phyloP scores from a whole-genome alignment of 2,113 vertebrate genomes.

The Urocitellus parryii region DNA sequence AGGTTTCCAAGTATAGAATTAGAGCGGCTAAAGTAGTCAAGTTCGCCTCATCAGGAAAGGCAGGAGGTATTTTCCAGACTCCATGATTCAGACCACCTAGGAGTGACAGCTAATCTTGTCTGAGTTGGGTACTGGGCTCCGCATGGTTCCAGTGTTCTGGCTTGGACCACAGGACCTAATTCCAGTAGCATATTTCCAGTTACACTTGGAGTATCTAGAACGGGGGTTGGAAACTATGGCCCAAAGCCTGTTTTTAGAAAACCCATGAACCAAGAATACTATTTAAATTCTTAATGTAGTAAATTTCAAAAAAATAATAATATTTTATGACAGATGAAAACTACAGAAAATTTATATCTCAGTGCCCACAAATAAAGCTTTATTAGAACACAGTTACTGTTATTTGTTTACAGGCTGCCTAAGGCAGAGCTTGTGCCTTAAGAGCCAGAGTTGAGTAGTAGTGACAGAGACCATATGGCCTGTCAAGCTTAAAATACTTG shows the following conservation, averaged over 20 bases:
- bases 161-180: background rate
- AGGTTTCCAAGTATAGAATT: conserved; percentile 64
- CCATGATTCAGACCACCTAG: too few relatives aligned
- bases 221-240: background rate
- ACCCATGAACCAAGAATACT: too few relatives aligned
- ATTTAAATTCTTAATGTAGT: background rate
- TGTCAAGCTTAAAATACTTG: background rate
- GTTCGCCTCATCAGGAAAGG: background rate
- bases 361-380: background rate
- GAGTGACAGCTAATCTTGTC: background rate
- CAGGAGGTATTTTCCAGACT: background rate
- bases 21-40: conserved; percentile 2
- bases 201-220: background rate
- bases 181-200: background rate
- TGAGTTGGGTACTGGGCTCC: background rate
- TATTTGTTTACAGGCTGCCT: background rate
- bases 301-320: background rate
- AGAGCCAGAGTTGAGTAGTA: background rate
- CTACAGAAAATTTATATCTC: background rate
- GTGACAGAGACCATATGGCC: background rate
- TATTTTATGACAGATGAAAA: background rate
- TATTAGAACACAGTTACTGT: background rate
- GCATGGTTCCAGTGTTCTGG: background rate
- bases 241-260: background rate
- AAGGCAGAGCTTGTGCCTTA: background rate